A percentile compares a stretch with the other conserved stretches of the same genome.
These are phyloP conservation scores for Mizuhopecten yessoensis DNA, from an alignment of 1,140 invertebrate species.

Conservation along the genomic window DNA sequence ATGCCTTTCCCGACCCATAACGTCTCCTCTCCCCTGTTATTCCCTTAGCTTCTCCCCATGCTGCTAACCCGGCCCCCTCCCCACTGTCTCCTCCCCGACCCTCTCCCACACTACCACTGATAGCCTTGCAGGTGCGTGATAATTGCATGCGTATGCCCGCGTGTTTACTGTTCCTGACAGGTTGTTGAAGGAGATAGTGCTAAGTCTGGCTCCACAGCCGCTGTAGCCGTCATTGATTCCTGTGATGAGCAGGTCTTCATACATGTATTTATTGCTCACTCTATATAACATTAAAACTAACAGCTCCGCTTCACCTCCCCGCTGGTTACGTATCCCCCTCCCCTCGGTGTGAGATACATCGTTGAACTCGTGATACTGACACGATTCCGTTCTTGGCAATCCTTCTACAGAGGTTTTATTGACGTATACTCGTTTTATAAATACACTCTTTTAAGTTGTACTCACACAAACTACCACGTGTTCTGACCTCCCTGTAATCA, in stretches of 20 bases:
- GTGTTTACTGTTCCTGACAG: background rate
- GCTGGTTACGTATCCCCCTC: background rate
- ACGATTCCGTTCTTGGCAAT: conserved; percentile 24
- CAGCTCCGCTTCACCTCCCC: background rate
- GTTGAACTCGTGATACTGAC: conserved; percentile 18
- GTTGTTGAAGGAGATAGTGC: conserved; percentile 37
- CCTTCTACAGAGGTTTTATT: background rate
- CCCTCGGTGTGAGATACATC: background rate
- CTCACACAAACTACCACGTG: background rate
- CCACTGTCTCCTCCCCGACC: background rate
- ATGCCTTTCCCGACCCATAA: too few relatives aligned
- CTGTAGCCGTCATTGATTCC: background rate
- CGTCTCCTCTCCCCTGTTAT: too few relatives aligned
- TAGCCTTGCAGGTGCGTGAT: background rate
- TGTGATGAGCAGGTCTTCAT: conserved; percentile 26
- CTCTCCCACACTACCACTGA: background rate
- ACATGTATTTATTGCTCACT: conserved; percentile 14
- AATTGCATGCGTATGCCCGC: background rate
- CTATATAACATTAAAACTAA: conserved; percentile 24
- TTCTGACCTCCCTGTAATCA: background rate
- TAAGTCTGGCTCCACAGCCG: conserved; percentile 36
- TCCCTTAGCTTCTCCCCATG: too few relatives aligned
- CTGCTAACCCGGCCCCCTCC: background rate
- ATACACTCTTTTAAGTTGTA: background rate
- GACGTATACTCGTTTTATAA: background rate